Base-by-base conservation (phyloP, 2,113 vertebrate species). In the Pantherophis guttatus region DNA sequence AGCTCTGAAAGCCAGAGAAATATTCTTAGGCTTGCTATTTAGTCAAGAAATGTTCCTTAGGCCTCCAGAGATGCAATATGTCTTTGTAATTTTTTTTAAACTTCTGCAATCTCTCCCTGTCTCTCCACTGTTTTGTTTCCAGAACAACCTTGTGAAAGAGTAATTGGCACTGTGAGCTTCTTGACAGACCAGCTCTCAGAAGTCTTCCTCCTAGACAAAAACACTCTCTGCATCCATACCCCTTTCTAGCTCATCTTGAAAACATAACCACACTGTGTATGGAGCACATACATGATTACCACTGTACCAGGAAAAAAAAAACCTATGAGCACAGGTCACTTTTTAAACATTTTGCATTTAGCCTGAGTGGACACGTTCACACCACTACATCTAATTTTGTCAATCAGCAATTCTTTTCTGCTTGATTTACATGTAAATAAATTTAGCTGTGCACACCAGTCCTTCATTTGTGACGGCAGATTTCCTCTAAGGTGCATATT, bases 41-140 rank as follows among this genome's bases (percentile, higher is more conserved):
- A 17, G 26, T 91, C 86, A 59, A 92, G 92, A 92, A 57, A 93
- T 57, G 59, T n/a, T 62, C 90, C 91, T 92, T 58, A 75, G 59
- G 33, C 33, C 33, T 81, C 75, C 75, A 75, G 70, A 75, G 70
- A 8, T 39, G 70, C 13, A 75, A 39, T 75, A 75, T 39, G n/a
- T 75, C 70, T 75, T 75, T 62, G 9, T 11, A 59, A 23, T 62
- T 17, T 75, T 70, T 54, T 17, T 81, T 21, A 0, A 81, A 81
- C 75, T 39, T 81, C 33, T 81, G 70, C 33, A 81, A 39, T 81
- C 33, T 21, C 75, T 81, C 75, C 33, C 75, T 9, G 17, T 81
- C 75, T 44, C 33, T 81, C 17, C 17, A 8, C 33, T 39, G 75
- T 81, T 48, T 81, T 81, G 75, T 81, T 81, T 44, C 33, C 33